Percentiles rank a stretch among this genome's conserved stretches.
phyloP scores from a whole-genome alignment of 2,888 invertebrate species.

The Barypeithes pellucidus region DNA sequence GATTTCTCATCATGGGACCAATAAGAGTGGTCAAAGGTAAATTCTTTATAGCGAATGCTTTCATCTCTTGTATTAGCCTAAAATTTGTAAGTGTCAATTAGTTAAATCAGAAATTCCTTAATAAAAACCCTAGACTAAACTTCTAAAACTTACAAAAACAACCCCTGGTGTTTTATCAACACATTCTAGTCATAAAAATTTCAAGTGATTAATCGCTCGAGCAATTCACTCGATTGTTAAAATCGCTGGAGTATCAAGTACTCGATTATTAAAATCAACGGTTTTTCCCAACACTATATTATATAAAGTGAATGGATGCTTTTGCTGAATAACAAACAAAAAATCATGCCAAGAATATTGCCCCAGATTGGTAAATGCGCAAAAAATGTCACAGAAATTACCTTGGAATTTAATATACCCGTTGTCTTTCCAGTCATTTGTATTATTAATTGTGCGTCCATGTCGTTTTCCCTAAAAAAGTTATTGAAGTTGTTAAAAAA shows the following conservation, averaged over 20 bases:
- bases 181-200: no score
- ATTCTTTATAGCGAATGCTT: slow-evolving; percentile 80
- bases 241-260: no score
- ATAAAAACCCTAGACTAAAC: no score
- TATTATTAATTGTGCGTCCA: slow-evolving; percentile 87
- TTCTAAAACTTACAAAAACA: no score
- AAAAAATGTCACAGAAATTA: slow-evolving; percentile 60
- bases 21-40: slow-evolving; percentile 92
- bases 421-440: slow-evolving; percentile 91
- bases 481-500: slow-evolving; percentile 57
- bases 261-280: no score
- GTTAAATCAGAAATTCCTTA: no score
- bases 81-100: background rate
- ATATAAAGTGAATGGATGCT: background rate
- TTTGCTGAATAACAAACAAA: background rate
- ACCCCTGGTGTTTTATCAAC: no score
- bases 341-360: slow-evolving; percentile 15
- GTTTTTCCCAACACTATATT: no score
- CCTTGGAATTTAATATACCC: slow-evolving; percentile 83
- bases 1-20: slow-evolving; percentile 86
- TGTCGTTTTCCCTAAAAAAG: slow-evolving; percentile 85
- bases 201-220: no score
- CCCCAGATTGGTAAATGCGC: slow-evolving; percentile 8
- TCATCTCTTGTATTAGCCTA: slow-evolving; percentile 69
- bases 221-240: no score